These are phyloP conservation scores for Lepus oiostolus DNA, from an alignment of 2,797 vertebrate genomes.

Conservation along the genomic window DNA sequence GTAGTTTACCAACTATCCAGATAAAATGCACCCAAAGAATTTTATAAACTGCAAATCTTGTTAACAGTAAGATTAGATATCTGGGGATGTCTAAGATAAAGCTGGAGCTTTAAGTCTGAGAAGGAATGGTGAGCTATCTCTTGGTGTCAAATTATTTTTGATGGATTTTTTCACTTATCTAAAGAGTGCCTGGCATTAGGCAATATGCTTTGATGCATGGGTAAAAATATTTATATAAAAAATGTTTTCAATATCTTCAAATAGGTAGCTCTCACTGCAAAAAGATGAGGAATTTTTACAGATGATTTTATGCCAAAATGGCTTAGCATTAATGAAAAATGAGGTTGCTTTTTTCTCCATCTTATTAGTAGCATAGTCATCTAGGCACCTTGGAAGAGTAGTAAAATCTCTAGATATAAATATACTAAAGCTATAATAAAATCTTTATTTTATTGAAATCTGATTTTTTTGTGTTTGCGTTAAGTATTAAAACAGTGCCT, in stretches of 20 bases:
- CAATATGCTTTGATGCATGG: background rate
- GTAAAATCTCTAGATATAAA: conserved; percentile 2
- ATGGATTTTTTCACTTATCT: conserved; percentile 14
- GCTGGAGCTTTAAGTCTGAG: background rate
- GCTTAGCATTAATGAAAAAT: background rate
- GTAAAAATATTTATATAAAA: conserved; percentile 3
- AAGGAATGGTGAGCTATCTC: background rate
- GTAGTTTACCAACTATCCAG: background rate
- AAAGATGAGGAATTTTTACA: background rate
- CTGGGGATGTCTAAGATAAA: background rate
- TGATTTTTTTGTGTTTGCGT: background rate
- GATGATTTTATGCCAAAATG: conserved; percentile 32
- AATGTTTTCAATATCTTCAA: background rate
- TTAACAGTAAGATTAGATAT: background rate
- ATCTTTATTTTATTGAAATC: background rate
- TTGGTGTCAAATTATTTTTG: background rate
- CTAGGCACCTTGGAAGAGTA: background rate
- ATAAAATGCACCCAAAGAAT: background rate
- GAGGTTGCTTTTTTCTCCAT: background rate
- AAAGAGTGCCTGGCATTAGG: background rate
- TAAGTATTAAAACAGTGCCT: background rate
- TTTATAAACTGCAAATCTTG: background rate
- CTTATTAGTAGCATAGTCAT: background rate
- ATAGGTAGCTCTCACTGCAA: background rate
- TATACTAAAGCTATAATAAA: background rate